These are phyloP conservation scores for Globia sparganii DNA, from an alignment of 2,888 invertebrate genomes.

Conservation along the genomic window DNA sequence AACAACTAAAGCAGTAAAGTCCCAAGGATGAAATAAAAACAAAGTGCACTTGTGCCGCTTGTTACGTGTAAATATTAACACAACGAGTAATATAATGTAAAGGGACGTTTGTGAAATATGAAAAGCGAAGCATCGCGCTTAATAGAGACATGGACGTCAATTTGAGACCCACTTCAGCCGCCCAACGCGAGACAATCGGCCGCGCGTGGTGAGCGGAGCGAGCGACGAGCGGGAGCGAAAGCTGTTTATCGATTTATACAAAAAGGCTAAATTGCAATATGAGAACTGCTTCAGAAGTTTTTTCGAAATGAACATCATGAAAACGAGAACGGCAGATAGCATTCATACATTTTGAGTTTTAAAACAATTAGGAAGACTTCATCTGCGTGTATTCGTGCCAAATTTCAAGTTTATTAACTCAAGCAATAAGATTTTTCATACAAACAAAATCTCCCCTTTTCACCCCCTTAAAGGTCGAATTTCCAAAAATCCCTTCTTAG, in stretches of 20 bases:
- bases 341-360: not conserved
- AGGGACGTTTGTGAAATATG: conserved; percentile 74
- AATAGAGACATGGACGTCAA: conserved; percentile 80
- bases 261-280: not conserved
- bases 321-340: not conserved
- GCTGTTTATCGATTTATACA: not conserved
- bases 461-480: no score
- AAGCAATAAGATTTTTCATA: no score
- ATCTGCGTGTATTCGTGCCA: no score
- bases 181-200: conserved; percentile 67
- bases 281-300: not conserved
- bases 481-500: no score
- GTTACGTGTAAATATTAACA: conserved; percentile 54
- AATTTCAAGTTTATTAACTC: no score
- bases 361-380: not conserved
- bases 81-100: conserved; percentile 64
- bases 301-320: no score
- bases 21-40: conserved; percentile 29
- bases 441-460: no score
- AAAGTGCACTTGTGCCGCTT: conserved; percentile 26
- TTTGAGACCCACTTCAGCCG: conserved; percentile 78
- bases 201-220: conserved; percentile 51
- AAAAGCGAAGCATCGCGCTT: conserved; percentile 77
- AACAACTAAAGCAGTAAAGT: conserved; percentile 2
- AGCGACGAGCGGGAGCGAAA: conserved; percentile 33